Conservation (phyloP, 2,797 vertebrate genomes). For the Myripristis jacobus region DNA sequence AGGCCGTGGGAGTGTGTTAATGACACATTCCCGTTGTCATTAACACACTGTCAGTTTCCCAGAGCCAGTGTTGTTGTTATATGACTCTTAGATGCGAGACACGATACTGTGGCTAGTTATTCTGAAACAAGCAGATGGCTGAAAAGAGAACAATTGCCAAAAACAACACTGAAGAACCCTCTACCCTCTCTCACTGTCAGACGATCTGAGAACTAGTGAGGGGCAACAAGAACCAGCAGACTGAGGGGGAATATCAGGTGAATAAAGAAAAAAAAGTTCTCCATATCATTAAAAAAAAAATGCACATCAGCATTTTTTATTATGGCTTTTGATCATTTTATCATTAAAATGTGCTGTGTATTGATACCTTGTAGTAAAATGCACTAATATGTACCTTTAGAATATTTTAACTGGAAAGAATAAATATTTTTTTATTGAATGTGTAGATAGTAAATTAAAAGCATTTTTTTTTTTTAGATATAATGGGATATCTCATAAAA, state of each 20-base stretch:
- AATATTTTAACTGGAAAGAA: too few species aligned
- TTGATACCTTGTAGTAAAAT: too few species aligned
- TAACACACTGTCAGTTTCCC: constrained; percentile 67
- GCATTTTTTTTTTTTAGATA: too few species aligned
- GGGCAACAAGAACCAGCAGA: constrained; percentile 27
- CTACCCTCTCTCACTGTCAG: constrained; percentile 60
- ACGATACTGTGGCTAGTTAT: constrained; percentile 78
- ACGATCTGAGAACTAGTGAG: constrained; percentile 57
- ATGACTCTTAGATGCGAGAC: constrained; percentile 72
- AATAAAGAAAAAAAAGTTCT: neutral
- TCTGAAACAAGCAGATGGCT: constrained; percentile 75
- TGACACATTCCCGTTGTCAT: too few species aligned
- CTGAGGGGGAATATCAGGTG: neutral
- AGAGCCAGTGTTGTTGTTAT: constrained; percentile 70
- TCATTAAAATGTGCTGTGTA: neutral
- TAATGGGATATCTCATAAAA: too few species aligned
- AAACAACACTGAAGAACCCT: constrained; percentile 72
- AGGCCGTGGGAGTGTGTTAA: constrained; percentile 29
- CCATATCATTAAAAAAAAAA: neutral
- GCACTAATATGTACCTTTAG: too few species aligned
- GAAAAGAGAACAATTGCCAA: constrained; percentile 70
- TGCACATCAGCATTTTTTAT: neutral
- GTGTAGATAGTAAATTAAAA: too few species aligned
- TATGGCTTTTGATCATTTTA: neutral
- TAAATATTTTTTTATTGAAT: too few species aligned